Percentiles rank a stretch among this genome's conserved stretches.
These are phyloP conservation scores for Theristicus caerulescens DNA, from an alignment of 2,113 vertebrate genomes.

Conservation along the genomic window DNA sequence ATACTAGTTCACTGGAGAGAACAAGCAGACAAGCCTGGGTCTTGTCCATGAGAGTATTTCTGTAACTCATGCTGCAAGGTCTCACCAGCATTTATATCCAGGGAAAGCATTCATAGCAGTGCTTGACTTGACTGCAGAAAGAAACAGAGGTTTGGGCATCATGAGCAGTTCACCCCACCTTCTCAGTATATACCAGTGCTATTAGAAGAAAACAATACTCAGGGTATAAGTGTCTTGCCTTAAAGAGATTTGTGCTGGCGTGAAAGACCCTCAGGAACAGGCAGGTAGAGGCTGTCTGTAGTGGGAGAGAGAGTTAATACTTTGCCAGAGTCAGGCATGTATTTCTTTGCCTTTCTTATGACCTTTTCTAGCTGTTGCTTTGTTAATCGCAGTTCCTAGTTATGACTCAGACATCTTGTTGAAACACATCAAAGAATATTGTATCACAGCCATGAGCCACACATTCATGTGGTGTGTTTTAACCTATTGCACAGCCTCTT, in stretches of 20 bases:
- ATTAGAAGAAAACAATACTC: neutral
- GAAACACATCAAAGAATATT: neutral
- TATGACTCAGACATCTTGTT: neutral
- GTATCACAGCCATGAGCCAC: neutral
- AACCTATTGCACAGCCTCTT: neutral
- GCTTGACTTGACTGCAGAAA: neutral
- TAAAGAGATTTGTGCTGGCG: neutral
- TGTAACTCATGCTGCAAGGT: neutral
- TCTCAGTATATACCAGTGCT: neutral
- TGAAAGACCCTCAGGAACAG: neutral
- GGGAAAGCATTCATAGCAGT: neutral
- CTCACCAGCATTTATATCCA: neutral
- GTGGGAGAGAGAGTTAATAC: neutral
- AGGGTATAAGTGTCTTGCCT: neutral
- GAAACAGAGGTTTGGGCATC: neutral
- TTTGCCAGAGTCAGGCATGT: neutral
- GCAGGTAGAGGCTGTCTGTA: neutral
- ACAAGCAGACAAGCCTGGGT: neutral
- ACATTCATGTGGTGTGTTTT: neutral
- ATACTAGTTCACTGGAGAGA: neutral
- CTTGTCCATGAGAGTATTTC: neutral
- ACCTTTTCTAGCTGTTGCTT: neutral
- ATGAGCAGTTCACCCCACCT: neutral
- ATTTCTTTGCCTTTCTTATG: neutral
- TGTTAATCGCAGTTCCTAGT: neutral